phyloP scores from a whole-genome alignment of 2,113 vertebrate species.

The Gnathonemus echidnorhynchus region DNA sequence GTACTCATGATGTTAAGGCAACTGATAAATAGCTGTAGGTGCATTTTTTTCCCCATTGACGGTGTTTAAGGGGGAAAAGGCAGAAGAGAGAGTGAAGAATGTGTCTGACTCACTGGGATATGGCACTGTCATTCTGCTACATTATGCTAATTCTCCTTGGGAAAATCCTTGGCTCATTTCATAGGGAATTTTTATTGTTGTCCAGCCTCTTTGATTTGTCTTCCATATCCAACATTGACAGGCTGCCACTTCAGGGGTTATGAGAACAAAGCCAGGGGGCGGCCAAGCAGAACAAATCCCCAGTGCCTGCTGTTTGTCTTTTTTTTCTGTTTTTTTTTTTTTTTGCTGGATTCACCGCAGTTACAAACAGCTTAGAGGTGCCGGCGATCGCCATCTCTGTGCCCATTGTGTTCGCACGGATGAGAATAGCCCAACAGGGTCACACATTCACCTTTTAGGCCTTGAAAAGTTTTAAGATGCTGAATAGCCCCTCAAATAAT shows the following conservation, averaged over 20 bases:
- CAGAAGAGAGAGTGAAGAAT: background rate
- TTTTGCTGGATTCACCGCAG: constrained; percentile 32
- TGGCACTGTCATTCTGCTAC: constrained; percentile 26
- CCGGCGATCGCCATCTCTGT: background rate
- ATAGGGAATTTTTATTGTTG: constrained; percentile 58
- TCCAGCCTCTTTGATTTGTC: constrained; percentile 58
- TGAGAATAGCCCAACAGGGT: constrained; percentile 5
- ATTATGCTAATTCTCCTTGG: constrained; percentile 37
- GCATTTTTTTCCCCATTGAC: background rate
- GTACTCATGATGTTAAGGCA: background rate
- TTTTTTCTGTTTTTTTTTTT: constrained; percentile 8
- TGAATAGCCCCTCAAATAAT: background rate
- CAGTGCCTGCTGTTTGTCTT: constrained; percentile 34
- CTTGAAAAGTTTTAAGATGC: background rate
- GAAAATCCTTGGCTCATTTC: constrained; percentile 35
- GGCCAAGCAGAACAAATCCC: constrained; percentile 60
- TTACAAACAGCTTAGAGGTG: constrained; percentile 25
- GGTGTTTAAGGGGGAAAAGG: constrained; percentile 14
- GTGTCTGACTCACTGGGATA: constrained; percentile 22
- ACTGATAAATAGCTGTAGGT: constrained; percentile 14
- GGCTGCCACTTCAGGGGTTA: constrained; percentile 50
- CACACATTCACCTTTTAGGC: background rate
- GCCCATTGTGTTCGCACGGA: constrained; percentile 3
- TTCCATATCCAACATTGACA: constrained; percentile 56
- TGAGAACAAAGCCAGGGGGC: constrained; percentile 40